These are phyloP conservation scores for Pygoscelis adeliae DNA, from an alignment of 2,113 vertebrate species.

Conservation along the genomic window DNA sequence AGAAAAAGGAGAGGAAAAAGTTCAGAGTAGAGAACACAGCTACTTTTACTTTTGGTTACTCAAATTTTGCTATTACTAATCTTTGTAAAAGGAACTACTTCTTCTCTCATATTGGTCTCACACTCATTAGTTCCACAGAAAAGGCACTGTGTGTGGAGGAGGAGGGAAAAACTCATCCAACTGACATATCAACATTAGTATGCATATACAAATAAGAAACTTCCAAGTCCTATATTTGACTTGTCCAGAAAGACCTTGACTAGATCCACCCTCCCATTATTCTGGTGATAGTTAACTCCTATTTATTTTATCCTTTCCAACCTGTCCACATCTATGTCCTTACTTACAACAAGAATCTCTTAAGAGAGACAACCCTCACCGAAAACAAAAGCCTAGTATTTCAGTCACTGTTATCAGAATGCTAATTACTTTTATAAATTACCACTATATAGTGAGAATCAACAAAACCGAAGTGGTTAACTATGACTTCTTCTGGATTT, in stretches of 20 bases:
- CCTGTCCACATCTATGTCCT: background rate
- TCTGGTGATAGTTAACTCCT: background rate
- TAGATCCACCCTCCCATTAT: background rate
- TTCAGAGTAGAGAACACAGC: background rate
- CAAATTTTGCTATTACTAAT: background rate
- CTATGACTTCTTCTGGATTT: background rate
- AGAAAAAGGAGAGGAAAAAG: background rate
- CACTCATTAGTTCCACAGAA: background rate
- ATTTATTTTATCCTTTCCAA: background rate
- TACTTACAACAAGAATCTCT: background rate
- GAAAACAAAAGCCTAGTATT: background rate
- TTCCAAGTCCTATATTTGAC: background rate
- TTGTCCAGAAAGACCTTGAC: background rate
- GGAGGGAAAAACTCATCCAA: background rate
- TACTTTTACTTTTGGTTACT: background rate
- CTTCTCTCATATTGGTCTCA: background rate
- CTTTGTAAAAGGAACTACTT: background rate
- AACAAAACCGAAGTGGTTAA: background rate
- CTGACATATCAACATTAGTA: background rate
- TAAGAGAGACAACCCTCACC: background rate
- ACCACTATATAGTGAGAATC: background rate
- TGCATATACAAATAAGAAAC: accelerated
- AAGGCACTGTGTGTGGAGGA: background rate
- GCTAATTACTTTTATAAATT: background rate
- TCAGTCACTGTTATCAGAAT: background rate